A percentile compares a stretch with the other conserved stretches of the same genome.
phyloP scores from a whole-genome alignment of 37 sponge, comb jelly and placozoan species.

The Bolinopsis microptera region DNA sequence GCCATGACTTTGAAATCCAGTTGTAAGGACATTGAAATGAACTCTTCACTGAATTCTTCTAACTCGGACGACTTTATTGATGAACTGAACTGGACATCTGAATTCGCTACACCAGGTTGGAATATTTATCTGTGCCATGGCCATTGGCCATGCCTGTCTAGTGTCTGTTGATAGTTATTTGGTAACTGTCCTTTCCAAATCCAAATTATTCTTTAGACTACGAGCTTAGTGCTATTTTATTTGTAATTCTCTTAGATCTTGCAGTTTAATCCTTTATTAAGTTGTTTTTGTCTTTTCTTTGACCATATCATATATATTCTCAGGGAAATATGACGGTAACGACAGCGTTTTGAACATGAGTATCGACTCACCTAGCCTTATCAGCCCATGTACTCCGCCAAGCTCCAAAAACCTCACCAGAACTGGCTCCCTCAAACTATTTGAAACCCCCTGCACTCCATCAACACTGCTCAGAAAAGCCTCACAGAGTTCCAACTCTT shows the following conservation, averaged over 20 bases:
- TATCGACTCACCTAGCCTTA: background rate
- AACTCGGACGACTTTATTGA: conserved; percentile 24
- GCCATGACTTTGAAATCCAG: background rate
- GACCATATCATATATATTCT: too few relatives aligned
- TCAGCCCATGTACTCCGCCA: background rate
- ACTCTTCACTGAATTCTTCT: background rate
- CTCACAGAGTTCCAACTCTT: too few relatives aligned
- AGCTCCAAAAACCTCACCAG: background rate
- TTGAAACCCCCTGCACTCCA: conserved; percentile 18
- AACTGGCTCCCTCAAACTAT: background rate
- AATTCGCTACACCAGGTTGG: conserved; percentile 36
- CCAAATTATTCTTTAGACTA: background rate
- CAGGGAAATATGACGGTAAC: background rate
- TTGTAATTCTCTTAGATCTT: too few relatives aligned
- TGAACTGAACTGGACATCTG: conserved; percentile 43
- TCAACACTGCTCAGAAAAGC: background rate
- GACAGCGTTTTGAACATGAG: background rate
- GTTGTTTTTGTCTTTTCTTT: too few relatives aligned
- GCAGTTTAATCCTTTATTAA: too few relatives aligned
- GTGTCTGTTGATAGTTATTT: background rate
- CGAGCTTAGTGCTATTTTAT: background rate
- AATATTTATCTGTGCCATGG: too few relatives aligned
- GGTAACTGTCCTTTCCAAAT: background rate
- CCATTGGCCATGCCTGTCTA: background rate
- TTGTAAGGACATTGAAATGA: background rate